phyloP scores from a whole-genome alignment of 2,888 invertebrate species.

The Pardosa pseudoannulata region DNA sequence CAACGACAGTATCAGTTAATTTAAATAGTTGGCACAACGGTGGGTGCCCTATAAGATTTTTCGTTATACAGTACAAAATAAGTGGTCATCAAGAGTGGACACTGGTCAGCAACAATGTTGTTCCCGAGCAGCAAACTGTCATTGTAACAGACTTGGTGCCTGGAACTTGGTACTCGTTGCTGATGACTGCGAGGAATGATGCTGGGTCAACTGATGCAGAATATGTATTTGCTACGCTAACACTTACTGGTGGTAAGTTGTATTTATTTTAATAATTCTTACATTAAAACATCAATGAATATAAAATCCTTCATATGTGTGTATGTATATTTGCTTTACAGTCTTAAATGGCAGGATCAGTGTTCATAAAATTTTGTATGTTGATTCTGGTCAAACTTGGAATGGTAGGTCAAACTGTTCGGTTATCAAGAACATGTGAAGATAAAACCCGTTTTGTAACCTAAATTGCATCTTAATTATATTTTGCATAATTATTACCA shows the following conservation, averaged over 20 bases:
- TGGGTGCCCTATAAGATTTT: conserved; percentile 96
- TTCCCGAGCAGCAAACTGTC: conserved; percentile 80
- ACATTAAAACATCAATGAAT: too few species aligned
- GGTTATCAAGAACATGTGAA: too few species aligned
- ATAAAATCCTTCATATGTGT: too few species aligned
- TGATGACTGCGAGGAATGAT: conserved; percentile 90
- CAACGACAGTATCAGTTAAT: conserved; percentile 93
- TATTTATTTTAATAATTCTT: too few species aligned
- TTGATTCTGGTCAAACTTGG: too few species aligned
- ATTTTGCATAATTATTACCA: too few species aligned
- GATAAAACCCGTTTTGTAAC: too few species aligned
- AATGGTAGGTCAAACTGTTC: too few species aligned
- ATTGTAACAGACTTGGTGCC: conserved; percentile 86
- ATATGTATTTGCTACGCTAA: conserved; percentile 96
- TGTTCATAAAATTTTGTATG: too few species aligned
- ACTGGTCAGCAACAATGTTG: conserved; percentile 94
- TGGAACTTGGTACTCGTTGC: conserved; percentile 94
- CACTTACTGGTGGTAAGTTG: conserved; percentile 90
- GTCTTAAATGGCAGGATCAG: too few species aligned
- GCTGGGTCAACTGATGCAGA: conserved; percentile 96
- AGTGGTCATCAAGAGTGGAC: conserved; percentile 85
- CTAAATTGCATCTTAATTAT: too few species aligned
- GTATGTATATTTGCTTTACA: too few species aligned
- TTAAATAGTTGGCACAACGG: conserved; percentile 95
- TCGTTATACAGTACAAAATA: conserved; percentile 89